A percentile compares a stretch with the other conserved stretches of the same genome.
phyloP scores from a whole-genome alignment of 2,113 vertebrate genomes.

The Corythornis vintsioides region DNA sequence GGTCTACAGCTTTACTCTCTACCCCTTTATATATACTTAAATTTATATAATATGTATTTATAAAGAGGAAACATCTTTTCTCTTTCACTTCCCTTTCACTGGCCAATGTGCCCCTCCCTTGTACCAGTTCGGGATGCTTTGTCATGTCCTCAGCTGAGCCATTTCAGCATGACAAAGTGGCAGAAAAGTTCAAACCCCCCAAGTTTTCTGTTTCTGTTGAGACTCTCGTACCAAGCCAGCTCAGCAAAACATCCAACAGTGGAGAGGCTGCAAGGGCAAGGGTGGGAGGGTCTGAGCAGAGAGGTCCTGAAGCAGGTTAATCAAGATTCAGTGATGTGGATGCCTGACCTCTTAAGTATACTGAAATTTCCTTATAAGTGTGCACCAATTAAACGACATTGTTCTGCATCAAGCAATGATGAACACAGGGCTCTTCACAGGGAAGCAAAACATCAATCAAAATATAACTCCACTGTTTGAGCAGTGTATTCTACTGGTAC shows the following conservation, averaged over 20 bases:
- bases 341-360: background rate
- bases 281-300: background rate
- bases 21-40: too few relatives aligned
- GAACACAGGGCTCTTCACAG: background rate
- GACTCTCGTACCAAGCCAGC: background rate
- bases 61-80: background rate
- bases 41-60: background rate
- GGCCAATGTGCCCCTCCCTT: background rate
- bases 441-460: background rate
- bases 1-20: too few relatives aligned
- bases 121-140: background rate
- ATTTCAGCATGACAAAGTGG: background rate
- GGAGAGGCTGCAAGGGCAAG: background rate
- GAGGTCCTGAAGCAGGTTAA: background rate
- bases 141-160: conserved; percentile 16
- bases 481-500: background rate
- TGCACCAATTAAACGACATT: accelerated
- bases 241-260: background rate
- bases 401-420: background rate
- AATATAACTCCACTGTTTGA: background rate
- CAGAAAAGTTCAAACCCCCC: background rate
- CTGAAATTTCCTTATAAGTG: background rate
- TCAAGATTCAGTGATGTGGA: background rate
- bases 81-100: background rate
- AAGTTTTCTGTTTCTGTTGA: background rate